Conservation (phyloP, 2,888 invertebrate species). For the Caenorhabditis plicata region DNA sequence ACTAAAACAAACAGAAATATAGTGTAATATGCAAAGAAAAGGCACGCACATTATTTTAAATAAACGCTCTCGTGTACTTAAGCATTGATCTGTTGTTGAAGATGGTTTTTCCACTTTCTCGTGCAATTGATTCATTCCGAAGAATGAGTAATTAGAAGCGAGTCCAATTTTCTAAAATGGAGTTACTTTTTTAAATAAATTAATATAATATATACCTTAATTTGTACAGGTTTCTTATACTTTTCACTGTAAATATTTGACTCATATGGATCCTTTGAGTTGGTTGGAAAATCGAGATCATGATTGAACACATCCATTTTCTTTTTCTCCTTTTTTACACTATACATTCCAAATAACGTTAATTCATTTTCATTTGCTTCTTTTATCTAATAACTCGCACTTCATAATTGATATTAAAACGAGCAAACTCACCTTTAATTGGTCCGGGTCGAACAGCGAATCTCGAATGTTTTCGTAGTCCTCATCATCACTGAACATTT, state of each 20-base stretch:
- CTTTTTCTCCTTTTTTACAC: slow-evolving; percentile 1
- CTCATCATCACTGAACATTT: slow-evolving; percentile 33
- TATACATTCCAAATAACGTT: slow-evolving; percentile 17
- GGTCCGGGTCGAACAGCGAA: slow-evolving; percentile 3
- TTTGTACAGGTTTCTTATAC: slow-evolving; percentile 1
- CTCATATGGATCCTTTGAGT: slow-evolving; percentile 11
- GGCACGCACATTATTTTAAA: no score
- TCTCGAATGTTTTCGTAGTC: slow-evolving; percentile 14
- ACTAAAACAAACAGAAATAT: no score
- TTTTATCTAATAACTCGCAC: background rate
- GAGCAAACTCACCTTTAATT: background rate
- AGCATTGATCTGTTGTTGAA: background rate
- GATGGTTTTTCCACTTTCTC: background rate
- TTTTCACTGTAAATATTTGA: background rate
- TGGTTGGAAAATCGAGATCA: slow-evolving; percentile 3
- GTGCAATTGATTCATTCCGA: slow-evolving; percentile 14
- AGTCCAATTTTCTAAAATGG: slow-evolving; percentile 2
- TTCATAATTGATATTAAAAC: background rate
- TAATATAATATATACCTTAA: background rate
- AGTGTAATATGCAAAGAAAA: no score
- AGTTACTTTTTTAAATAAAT: background rate
- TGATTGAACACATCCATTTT: slow-evolving; percentile 9
- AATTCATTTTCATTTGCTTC: slow-evolving; percentile 7
- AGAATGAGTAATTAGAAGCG: slow-evolving; percentile 10
- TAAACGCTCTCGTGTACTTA: no score